Percentiles rank a stretch among this genome's conserved stretches.
Conservation (phyloP, 2,888 invertebrate genomes). For the Azorinus chamasolen region DNA sequence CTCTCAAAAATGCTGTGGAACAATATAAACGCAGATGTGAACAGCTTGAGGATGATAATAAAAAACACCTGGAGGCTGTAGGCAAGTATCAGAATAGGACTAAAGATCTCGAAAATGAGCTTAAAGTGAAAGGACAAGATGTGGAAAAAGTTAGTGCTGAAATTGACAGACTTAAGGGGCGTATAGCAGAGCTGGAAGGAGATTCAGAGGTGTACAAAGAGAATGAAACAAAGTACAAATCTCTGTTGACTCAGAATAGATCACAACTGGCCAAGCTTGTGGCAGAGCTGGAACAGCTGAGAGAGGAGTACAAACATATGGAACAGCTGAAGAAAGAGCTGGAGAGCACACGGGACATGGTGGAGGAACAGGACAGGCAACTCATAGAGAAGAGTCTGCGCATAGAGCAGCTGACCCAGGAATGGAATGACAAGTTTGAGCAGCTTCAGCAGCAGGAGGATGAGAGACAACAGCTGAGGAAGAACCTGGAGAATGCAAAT, state of each 20-base stretch:
- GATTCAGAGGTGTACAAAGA: constrained; percentile 15
- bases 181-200: constrained; percentile 15
- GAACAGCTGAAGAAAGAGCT: constrained; percentile 32
- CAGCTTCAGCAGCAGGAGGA: constrained; percentile 22
- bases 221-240: constrained; percentile 33
- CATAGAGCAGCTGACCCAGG: constrained; percentile 19
- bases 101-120: constrained; percentile 17
- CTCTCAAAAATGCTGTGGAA: constrained; percentile 53
- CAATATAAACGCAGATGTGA: constrained; percentile 44
- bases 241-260: constrained; percentile 8
- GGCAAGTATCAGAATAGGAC: neutral
- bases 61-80: too few species aligned
- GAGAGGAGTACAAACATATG: constrained; percentile 2
- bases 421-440: constrained; percentile 15
- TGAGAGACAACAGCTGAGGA: constrained; percentile 10
- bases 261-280: constrained; percentile 15
- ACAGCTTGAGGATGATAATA: constrained; percentile 30
- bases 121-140: neutral
- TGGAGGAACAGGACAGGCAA: constrained; percentile 41
- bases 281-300: constrained; percentile 10
- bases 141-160: constrained; percentile 8
- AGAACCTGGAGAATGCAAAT: constrained; percentile 8
- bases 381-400: constrained; percentile 7
- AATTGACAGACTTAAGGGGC: constrained; percentile 8
- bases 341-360: constrained; percentile 25